These are phyloP conservation scores for Odontophorus gujanensis DNA, from an alignment of 2,113 vertebrate genomes.

Conservation along the genomic window DNA sequence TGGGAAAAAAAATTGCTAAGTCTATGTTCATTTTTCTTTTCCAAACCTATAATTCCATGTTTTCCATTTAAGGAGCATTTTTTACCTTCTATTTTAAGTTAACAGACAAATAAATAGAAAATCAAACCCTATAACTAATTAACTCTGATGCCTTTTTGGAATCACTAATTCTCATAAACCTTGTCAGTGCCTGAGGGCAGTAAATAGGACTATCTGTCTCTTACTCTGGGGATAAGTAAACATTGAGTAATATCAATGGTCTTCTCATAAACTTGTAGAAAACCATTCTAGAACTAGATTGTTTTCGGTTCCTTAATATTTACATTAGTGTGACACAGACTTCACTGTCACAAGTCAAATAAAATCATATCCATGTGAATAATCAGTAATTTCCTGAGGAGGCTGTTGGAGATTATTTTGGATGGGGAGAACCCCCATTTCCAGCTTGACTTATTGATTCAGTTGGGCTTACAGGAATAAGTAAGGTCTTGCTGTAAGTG, in stretches of 20 bases:
- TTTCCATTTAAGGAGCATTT: conserved; percentile 49
- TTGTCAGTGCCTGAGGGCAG: background rate
- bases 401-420: background rate
- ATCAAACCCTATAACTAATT: conserved; percentile 22
- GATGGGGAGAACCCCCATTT: background rate
- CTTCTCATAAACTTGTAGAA: background rate
- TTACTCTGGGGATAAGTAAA: background rate
- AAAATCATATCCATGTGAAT: background rate
- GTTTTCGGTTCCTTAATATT: background rate
- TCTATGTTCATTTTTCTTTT: background rate
- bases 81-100: background rate
- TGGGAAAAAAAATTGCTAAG: background rate
- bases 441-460: background rate
- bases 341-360: background rate
- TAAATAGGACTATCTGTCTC: background rate
- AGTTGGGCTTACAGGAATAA: background rate
- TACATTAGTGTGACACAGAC: background rate
- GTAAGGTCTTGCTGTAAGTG: background rate
- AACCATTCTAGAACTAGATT: background rate
- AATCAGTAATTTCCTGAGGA: background rate
- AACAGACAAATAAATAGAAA: background rate
- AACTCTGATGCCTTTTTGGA: conserved; percentile 32
- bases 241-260: background rate
- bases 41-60: background rate
- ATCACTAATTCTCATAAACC: background rate